Percentiles rank a stretch among this genome's conserved stretches.
Evolutionary conservation across 1,140 invertebrate genomes (phyloP).

Genomic region (Halyomorpha halys): DNA sequence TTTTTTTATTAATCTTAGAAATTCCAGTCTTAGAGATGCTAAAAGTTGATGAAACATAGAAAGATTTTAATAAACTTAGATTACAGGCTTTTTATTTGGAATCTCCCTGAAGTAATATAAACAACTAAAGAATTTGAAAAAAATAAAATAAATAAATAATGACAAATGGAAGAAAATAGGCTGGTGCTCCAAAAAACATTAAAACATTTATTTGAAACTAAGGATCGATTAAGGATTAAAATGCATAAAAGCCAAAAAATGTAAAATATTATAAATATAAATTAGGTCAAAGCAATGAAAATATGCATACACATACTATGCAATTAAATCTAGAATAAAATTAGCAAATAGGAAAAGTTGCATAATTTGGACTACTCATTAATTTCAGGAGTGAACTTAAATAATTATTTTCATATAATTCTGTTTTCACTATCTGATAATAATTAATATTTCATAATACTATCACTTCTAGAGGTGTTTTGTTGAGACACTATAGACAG

Average conservation of each 20-base stretch:
- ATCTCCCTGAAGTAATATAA: neutral
- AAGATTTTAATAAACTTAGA: too few species aligned
- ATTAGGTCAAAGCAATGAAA: neutral
- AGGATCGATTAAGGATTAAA: neutral
- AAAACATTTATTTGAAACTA: constrained; percentile 6
- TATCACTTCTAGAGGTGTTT: too few species aligned
- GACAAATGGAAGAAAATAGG: neutral
- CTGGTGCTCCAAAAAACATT: constrained; percentile 2
- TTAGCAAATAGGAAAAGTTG: neutral
- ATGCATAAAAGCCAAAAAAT: neutral
- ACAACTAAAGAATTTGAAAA: neutral
- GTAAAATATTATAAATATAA: neutral
- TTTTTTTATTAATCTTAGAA: too few species aligned
- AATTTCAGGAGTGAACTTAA: too few species aligned
- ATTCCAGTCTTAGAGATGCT: too few species aligned
- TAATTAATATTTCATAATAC: too few species aligned
- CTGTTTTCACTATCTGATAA: too few species aligned
- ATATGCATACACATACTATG: constrained; percentile 12
- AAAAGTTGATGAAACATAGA: too few species aligned
- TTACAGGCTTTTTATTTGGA: too few species aligned
- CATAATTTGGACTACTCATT: too few species aligned
- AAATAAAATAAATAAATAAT: neutral
- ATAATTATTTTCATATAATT: too few species aligned
- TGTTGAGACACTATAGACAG: too few species aligned
- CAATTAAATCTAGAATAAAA: constrained; percentile 3